Evolutionary conservation across 2,888 invertebrate genomes (phyloP).

Genomic region (Metopia argyrocephala): DNA sequence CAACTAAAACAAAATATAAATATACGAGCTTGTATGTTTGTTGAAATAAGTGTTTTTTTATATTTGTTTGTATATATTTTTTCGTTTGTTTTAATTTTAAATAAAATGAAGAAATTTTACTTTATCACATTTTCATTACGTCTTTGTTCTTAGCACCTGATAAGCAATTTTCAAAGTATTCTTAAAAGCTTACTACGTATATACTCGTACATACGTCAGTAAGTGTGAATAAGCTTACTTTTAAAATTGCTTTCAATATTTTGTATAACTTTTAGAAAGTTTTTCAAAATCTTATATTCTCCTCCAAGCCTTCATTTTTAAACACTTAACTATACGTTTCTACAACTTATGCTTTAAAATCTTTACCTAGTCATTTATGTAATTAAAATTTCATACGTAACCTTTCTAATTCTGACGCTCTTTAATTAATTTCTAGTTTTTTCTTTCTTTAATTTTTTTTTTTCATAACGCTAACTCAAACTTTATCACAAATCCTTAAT

Average conservation of each 20-base stretch:
- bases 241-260: constrained; percentile 57
- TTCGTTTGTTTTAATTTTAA: constrained; percentile 28
- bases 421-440: neutral
- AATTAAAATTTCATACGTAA: constrained; percentile 21
- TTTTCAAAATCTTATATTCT: neutral
- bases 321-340: constrained; percentile 25
- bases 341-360: constrained; percentile 50
- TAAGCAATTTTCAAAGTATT: constrained; percentile 57
- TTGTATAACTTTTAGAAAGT: constrained; percentile 36
- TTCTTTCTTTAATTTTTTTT: neutral
- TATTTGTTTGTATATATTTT: neutral
- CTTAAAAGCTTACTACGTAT: too few species aligned
- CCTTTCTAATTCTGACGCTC: too few species aligned
- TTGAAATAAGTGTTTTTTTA: constrained; percentile 32
- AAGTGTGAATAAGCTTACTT: constrained; percentile 64
- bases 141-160: constrained; percentile 78
- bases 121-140: constrained; percentile 79
- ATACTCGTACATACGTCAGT: constrained; percentile 24
- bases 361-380: constrained; percentile 40
- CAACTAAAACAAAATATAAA: neutral
- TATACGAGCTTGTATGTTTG: constrained; percentile 14
- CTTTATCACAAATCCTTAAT: constrained; percentile 65
- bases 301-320: constrained; percentile 2
- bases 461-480: constrained; percentile 40
- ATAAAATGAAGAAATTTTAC: constrained; percentile 64